Evolutionary conservation across 2,797 vertebrate species (phyloP).

Genomic region (Iguana delicatissima): DNA sequence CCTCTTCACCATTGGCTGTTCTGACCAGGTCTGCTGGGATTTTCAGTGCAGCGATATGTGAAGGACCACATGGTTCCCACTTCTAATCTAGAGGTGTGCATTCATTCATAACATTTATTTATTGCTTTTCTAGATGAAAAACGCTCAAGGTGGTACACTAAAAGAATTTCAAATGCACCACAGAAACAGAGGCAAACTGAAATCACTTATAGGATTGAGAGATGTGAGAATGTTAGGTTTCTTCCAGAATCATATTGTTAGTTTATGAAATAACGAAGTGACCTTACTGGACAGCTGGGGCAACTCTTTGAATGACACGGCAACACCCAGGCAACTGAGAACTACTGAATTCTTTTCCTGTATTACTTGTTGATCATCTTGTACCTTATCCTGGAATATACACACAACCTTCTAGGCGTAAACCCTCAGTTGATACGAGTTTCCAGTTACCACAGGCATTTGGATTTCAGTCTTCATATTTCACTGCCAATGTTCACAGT

Average conservation of each 20-base stretch:
- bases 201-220: background rate
- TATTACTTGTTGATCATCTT: background rate
- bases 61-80: too few relatives aligned
- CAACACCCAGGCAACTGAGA: background rate
- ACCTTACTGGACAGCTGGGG: slow-evolving; percentile 3
- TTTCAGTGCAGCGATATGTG: too few relatives aligned
- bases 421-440: background rate
- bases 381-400: background rate
- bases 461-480: slow-evolving; percentile 42
- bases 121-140: background rate
- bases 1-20: too few relatives aligned
- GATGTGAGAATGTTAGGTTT: background rate
- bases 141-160: background rate
- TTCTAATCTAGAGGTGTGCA: too few relatives aligned
- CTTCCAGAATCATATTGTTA: background rate
- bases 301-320: background rate
- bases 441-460: background rate
- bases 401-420: slow-evolving; percentile 22
- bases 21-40: too few relatives aligned
- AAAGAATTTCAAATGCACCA: background rate
- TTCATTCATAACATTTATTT: background rate
- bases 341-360: slow-evolving; percentile 32
- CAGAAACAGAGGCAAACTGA: background rate
- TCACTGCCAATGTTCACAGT: slow-evolving; percentile 24
- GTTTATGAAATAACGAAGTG: background rate